These are phyloP conservation scores for Diachrysia chrysitis DNA, from an alignment of 2,888 invertebrate genomes.

Conservation along the genomic window DNA sequence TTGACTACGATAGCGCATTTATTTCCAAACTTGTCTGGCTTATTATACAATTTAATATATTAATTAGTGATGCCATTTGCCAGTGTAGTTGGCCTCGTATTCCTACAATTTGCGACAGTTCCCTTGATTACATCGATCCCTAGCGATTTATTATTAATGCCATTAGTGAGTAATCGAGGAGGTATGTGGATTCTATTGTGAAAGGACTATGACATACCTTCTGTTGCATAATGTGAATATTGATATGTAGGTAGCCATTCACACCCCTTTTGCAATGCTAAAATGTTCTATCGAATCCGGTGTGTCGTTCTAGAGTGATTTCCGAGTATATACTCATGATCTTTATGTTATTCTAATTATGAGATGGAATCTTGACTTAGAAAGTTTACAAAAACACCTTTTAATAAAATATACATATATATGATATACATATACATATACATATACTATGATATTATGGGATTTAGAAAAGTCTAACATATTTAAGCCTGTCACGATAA, in stretches of 20 bases:
- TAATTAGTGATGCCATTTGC: conserved; percentile 3
- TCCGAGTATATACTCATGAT: too few relatives aligned
- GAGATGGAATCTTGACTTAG: too few relatives aligned
- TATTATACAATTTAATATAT: background rate
- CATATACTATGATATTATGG: too few relatives aligned
- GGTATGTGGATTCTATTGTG: conserved; percentile 14
- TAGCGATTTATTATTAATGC: conserved; percentile 42
- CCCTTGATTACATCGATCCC: conserved; percentile 42
- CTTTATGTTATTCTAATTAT: too few relatives aligned
- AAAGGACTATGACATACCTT: background rate
- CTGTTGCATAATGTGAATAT: background rate
- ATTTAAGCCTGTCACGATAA: too few relatives aligned
- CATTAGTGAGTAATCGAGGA: conserved; percentile 31
- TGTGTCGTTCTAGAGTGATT: too few relatives aligned
- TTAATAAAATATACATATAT: too few relatives aligned
- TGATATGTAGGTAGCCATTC: background rate
- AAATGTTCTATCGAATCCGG: too few relatives aligned
- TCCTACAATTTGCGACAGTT: conserved; percentile 20
- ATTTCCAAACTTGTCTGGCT: background rate
- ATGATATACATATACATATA: too few relatives aligned
- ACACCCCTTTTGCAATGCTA: too few relatives aligned
- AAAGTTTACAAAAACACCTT: too few relatives aligned
- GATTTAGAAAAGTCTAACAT: too few relatives aligned
- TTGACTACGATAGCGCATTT: background rate
- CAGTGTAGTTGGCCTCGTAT: background rate